Evolutionary conservation across 2,888 invertebrate species (phyloP), one percentile per base, ranked within the genome.

Genomic region (Galeopsomyia nigrocyanea): DNA sequence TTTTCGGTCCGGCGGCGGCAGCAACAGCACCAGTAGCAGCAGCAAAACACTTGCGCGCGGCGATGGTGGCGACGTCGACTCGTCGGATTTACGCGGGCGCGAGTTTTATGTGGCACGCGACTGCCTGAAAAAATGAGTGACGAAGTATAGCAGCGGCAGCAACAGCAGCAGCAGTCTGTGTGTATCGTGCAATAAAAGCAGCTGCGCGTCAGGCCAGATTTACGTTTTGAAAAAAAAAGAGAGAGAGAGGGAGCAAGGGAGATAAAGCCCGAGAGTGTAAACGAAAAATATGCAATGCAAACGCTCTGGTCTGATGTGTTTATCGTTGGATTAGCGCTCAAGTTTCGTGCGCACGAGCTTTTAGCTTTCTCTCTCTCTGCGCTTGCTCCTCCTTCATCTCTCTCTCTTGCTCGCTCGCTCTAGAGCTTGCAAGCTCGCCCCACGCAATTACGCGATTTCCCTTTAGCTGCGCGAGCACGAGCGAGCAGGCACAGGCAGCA

Each of bases 291-390:
- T 72, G 72, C 64, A 69, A 75, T 60, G 73, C 61, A 75, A 74
- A 74, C 74, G 56, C 47, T 2, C 31, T 49, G 31, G 7, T 26
- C 76, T 74, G 76, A 76, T 73, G 77, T 77, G 76, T 77, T 77
- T 78, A 76, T 75, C 75, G 78, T 77, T 74, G 74, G 77, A 77
- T 78, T 78, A 78, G 76, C 71, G 73, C 70, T 77, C 55, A 67
- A 74, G 75, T 73, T 74, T 66, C 61, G 68, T 60, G 62, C 21
- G 68, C 17, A 14, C 58, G 60, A 21, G 62, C 65, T 66, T 73
- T 73, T 66, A 62, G 56, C 58, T 53, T 5, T 17, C 73, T 63
- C 71, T 74, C 73, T 73, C 73, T 55, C 66, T 62, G 64, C 68
- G 68, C n/a, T n/a, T n/a, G 73, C 76, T 69, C 70, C 61, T 58